Conservation (phyloP, 2,888 invertebrate genomes). For the Deroplatys truncata region DNA sequence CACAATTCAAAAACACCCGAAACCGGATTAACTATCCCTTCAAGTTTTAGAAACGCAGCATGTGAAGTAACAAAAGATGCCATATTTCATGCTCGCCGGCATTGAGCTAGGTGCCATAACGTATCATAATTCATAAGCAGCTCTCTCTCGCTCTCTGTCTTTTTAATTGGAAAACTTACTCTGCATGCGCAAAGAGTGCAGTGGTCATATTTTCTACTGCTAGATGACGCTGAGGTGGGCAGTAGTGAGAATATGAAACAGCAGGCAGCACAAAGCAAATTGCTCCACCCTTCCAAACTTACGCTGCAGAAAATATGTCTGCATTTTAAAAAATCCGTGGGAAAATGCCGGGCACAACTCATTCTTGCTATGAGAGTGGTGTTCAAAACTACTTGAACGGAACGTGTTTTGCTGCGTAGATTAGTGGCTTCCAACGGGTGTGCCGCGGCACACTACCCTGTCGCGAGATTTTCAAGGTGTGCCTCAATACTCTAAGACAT, state of each 20-base stretch:
- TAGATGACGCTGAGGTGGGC: not conserved
- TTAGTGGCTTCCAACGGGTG: too few species aligned
- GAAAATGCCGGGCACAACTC: not conserved
- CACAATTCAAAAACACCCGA: not conserved
- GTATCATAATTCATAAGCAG: not conserved
- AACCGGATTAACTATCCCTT: not conserved
- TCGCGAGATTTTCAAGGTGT: too few species aligned
- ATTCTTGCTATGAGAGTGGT: not conserved
- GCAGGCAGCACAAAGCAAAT: not conserved
- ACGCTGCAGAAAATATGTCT: not conserved
- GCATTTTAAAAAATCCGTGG: not conserved
- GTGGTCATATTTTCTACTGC: not conserved
- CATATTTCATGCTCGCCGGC: not conserved
- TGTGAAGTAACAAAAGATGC: not conserved
- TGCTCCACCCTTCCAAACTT: not conserved
- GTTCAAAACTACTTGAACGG: not conserved
- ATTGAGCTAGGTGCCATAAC: not conserved
- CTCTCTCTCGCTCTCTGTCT: not conserved
- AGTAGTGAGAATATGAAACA: not conserved
- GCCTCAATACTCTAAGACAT: too few species aligned
- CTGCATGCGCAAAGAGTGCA: not conserved
- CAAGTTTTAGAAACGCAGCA: not conserved
- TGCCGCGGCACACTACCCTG: too few species aligned
- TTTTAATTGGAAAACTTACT: not conserved
- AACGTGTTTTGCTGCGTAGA: not conserved